phyloP scores from a whole-genome alignment of 2,797 vertebrate species.

The Synanceia verrucosa region DNA sequence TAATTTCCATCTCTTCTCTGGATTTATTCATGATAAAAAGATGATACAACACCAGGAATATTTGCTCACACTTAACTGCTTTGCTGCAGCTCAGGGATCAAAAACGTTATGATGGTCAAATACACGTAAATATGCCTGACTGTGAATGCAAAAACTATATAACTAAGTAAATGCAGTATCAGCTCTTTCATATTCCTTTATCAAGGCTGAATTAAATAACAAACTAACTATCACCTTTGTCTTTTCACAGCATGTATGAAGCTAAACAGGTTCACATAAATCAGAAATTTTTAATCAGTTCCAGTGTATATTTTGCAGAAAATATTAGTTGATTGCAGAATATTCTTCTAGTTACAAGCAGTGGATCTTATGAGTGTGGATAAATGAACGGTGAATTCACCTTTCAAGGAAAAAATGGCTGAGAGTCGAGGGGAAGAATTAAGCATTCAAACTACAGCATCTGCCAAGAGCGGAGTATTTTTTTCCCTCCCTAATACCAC shows the following conservation, averaged over 20 bases:
- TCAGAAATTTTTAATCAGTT: not conserved
- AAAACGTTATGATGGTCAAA: not conserved
- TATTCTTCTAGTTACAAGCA: not conserved
- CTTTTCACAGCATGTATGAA: not conserved
- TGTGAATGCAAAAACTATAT: not conserved
- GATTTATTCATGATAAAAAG: not conserved
- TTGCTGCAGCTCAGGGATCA: not conserved
- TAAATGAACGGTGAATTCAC: slow-evolving; percentile 3
- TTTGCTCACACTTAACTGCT: not conserved
- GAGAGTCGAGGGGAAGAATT: not conserved
- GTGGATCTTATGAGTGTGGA: not conserved
- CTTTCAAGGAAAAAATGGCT: not conserved
- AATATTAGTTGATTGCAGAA: not conserved
- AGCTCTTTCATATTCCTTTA: not conserved
- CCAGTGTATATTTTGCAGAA: not conserved
- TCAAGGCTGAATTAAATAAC: not conserved
- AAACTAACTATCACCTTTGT: not conserved
- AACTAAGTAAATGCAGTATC: not conserved
- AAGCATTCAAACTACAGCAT: slow-evolving; percentile 6
- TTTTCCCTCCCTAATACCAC: slow-evolving; percentile 16
- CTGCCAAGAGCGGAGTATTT: slow-evolving; percentile 8
- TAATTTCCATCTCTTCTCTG: not conserved
- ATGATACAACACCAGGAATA: not conserved
- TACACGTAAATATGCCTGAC: not conserved
- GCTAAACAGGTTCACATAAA: not conserved